Evolutionary conservation across 2,888 invertebrate species (phyloP), one percentile per base, ranked within the genome.

Genomic region (Stenolophus ochropezus): DNA sequence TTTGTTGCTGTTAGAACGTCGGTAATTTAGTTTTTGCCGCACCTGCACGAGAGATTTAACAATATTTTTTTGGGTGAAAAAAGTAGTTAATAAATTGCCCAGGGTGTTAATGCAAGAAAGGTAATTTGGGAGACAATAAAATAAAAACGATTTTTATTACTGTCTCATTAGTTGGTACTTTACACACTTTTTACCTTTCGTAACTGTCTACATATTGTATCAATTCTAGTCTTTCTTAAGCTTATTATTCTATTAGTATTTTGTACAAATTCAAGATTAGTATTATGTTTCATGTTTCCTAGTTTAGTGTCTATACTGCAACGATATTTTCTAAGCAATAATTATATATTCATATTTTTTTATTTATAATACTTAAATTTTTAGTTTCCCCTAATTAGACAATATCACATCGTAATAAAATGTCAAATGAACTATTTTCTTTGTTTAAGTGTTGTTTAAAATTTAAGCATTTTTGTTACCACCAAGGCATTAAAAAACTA

Each of bases 11-110:
- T 21, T 56, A 56, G 56, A 56, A 21, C 20, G 56, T 20, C 20
- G 61, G 61, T 61, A 61, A 61, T 61, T 61, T 61, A 25, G 61
- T 61, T 61, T 61, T 61, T 61, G 61, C 25, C 14, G 4, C 61
- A 61, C 61, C 61, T 61, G 61, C 61, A 61, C 23, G 61, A 58
- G 23, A 61, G 61, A 61, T 25, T 61, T 61, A 61, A 61, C 61
- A 61, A 61, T 61, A 61, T 20, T 61, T 61, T 61, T 61, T 61
- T 21, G 61, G 21, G 4, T 2, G 5, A 23, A 61, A 61, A 61
- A 25, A 61, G 25, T 61, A 23, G 56, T 16, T 61, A 61, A 61
- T 61, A 61, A 61, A 61, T 61, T 61, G 61, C 25, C 23, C 8
- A 14, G 23, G 61, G 61, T 61, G 61, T 61, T 61, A 61, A 61